phyloP scores from a whole-genome alignment of 2,888 invertebrate species.

The Drosophila barbarae region DNA sequence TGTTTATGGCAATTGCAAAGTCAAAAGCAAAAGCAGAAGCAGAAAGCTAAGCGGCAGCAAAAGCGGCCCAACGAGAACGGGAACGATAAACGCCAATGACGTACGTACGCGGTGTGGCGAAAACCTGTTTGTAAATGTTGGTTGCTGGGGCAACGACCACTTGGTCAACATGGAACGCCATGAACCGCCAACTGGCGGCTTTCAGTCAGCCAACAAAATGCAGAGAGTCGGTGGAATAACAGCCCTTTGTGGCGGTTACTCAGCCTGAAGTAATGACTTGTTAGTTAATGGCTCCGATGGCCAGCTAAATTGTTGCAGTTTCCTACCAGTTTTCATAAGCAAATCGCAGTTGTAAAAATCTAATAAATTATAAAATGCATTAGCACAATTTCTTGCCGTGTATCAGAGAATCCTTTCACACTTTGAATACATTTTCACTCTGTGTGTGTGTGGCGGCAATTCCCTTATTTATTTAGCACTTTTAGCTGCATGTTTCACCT shows the following conservation, averaged over 20 bases:
- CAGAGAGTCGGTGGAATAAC: background rate
- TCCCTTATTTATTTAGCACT: constrained; percentile 68
- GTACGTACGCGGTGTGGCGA: constrained; percentile 35
- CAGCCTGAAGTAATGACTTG: constrained; percentile 49
- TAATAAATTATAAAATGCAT: too few species aligned
- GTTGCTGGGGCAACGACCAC: constrained; percentile 72
- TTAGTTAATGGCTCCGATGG: constrained; percentile 46
- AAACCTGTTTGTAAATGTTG: constrained; percentile 72
- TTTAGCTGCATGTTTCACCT: constrained; percentile 49
- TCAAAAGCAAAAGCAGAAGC: constrained; percentile 32
- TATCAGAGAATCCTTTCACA: constrained; percentile 17
- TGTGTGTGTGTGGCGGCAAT: constrained; percentile 39
- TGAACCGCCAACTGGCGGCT: constrained; percentile 31
- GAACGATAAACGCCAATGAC: constrained; percentile 48
- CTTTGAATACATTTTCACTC: constrained; percentile 43
- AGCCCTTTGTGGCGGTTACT: constrained; percentile 23
- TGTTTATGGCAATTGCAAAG: constrained; percentile 33
- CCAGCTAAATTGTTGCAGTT: constrained; percentile 27
- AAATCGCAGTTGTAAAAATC: constrained; percentile 16
- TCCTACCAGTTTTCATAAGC: constrained; percentile 6
- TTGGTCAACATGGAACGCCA: constrained; percentile 34
- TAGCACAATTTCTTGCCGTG: background rate
- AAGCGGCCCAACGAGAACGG: constrained; percentile 29
- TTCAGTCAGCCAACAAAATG: constrained; percentile 31
- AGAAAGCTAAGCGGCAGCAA: constrained; percentile 10